Conservation (phyloP, 37 sponge, comb jelly and placozoan species). For the Cliona cf. orientalis region DNA sequence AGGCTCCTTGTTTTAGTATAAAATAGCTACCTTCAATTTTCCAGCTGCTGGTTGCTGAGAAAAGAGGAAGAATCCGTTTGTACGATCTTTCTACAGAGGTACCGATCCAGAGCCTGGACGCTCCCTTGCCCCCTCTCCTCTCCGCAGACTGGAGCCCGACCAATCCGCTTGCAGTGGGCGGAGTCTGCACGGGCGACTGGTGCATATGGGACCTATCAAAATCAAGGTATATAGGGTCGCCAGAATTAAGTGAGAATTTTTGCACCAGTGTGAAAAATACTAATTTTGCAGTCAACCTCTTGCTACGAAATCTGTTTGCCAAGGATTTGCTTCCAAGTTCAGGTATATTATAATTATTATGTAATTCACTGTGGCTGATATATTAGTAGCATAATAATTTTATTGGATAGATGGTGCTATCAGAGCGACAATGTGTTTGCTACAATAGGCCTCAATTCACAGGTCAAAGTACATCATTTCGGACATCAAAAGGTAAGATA, state of each 20-base stretch:
- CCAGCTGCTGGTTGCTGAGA: slow-evolving; percentile 76
- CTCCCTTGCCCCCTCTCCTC: slow-evolving; percentile 26
- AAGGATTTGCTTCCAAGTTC: slow-evolving; percentile 21
- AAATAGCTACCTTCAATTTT: neutral
- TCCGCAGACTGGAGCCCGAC: slow-evolving; percentile 61
- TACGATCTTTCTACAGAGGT: slow-evolving; percentile 45
- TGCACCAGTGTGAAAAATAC: too few species aligned
- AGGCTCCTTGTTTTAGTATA: too few species aligned
- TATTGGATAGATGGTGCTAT: slow-evolving; percentile 63
- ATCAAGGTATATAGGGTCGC: too few species aligned
- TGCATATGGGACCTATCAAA: slow-evolving; percentile 67
- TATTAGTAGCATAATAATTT: too few species aligned
- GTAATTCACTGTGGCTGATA: neutral
- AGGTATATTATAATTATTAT: slow-evolving; percentile 23
- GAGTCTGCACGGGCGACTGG: slow-evolving; percentile 55
- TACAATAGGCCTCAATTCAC: slow-evolving; percentile 35
- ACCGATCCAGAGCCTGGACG: slow-evolving; percentile 47
- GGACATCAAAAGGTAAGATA: slow-evolving; percentile 47
- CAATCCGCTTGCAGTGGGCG: slow-evolving; percentile 63
- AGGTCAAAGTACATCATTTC: slow-evolving; percentile 58
- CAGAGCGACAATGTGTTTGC: slow-evolving; percentile 47
- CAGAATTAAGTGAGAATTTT: too few species aligned
- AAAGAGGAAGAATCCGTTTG: slow-evolving; percentile 44
- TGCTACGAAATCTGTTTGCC: slow-evolving; percentile 26
- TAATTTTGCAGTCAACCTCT: slow-evolving; percentile 37